These are phyloP conservation scores for Temnothorax longispinosus DNA, from an alignment of 1,140 invertebrate genomes.

Conservation along the genomic window DNA sequence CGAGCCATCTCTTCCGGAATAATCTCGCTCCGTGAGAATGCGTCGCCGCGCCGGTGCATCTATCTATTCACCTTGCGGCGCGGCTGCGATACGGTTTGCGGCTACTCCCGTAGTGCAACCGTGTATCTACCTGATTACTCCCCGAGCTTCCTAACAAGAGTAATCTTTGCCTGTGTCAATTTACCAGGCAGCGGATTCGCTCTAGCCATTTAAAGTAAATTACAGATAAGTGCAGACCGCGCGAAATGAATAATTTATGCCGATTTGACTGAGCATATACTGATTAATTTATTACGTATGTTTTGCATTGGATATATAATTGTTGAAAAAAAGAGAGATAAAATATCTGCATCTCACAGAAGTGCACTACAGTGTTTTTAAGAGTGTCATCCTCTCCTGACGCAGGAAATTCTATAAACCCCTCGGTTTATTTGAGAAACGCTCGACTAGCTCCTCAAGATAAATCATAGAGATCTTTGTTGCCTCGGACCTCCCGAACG, in stretches of 20 bases:
- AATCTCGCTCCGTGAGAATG: conserved; percentile 72
- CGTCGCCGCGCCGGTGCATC: conserved; percentile 49
- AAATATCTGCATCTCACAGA: background rate
- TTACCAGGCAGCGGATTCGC: conserved; percentile 26
- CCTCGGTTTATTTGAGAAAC: conserved; percentile 14
- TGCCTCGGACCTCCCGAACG: conserved; percentile 4
- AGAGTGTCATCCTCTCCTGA: background rate
- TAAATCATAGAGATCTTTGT: background rate
- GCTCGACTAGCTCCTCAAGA: background rate
- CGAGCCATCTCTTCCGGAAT: conserved; percentile 68
- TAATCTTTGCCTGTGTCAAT: conserved; percentile 47
- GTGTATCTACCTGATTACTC: conserved; percentile 4
- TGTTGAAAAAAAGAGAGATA: background rate
- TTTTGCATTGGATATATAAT: background rate
- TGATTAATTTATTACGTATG: conserved; percentile 16
- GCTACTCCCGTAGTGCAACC: conserved; percentile 4
- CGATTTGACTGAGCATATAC: background rate
- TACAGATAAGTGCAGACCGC: conserved; percentile 25
- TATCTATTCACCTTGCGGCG: conserved; percentile 19
- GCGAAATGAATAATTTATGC: conserved; percentile 38
- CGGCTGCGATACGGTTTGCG: conserved; percentile 39
- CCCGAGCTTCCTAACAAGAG: conserved; percentile 29
- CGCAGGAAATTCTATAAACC: background rate
- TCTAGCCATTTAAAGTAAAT: conserved; percentile 35
- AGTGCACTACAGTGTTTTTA: too few relatives aligned